These are phyloP conservation scores for Drosophila subquinaria DNA, from an alignment of 2,888 invertebrate genomes.

Conservation along the genomic window DNA sequence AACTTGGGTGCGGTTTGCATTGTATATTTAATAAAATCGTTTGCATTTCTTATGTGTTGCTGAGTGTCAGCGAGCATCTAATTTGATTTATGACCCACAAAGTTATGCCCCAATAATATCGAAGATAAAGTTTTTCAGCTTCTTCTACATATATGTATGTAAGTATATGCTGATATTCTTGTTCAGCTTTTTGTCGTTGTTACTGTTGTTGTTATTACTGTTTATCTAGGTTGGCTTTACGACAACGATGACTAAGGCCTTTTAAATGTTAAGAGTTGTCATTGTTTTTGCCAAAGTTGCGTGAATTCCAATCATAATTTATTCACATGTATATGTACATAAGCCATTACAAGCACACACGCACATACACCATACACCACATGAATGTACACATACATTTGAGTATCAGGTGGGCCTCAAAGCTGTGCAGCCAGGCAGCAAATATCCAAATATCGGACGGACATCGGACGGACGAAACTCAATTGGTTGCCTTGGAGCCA, in stretches of 20 bases:
- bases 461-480: slow-evolving; percentile 13
- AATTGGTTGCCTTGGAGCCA: slow-evolving; percentile 48
- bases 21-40: slow-evolving; percentile 78
- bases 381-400: slow-evolving; percentile 19
- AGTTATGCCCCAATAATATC: slow-evolving; percentile 81
- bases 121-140: slow-evolving; percentile 70
- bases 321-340: slow-evolving; percentile 54
- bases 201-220: slow-evolving; percentile 2
- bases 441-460: slow-evolving; percentile 39
- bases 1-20: slow-evolving; percentile 50
- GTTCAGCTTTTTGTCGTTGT: slow-evolving; percentile 1
- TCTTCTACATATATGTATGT: slow-evolving; percentile 8
- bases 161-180: background rate
- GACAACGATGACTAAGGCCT: slow-evolving; percentile 76
- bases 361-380: slow-evolving; percentile 6
- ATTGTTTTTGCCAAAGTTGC: slow-evolving; percentile 76
- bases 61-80: slow-evolving; percentile 78
- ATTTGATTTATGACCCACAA: slow-evolving; percentile 78
- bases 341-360: slow-evolving; percentile 32
- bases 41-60: slow-evolving; percentile 82
- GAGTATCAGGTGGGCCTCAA: slow-evolving; percentile 31
- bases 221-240: slow-evolving; percentile 44
- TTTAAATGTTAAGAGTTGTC: slow-evolving; percentile 76
- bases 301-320: slow-evolving; percentile 73
- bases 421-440: slow-evolving; percentile 43